Evolutionary conservation across 2,113 vertebrate genomes (phyloP), one percentile per base, ranked within the genome.

Genomic region (Panurus biarmicus): DNA sequence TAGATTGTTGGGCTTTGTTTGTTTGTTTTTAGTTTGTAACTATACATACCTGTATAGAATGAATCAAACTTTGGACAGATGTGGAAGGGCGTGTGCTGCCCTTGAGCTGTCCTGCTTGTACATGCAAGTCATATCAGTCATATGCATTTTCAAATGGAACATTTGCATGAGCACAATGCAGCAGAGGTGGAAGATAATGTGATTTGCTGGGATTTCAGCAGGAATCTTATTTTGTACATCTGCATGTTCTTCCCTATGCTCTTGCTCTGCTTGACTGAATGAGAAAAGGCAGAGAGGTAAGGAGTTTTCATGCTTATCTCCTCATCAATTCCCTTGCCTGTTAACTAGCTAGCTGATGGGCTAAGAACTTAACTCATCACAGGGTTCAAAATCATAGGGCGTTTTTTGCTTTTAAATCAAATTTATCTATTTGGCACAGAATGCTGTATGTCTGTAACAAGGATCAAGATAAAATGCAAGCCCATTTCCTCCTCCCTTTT

Each of bases 401-500:
- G 9, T 25, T 14, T 87, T 91, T 82, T 73, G 19, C 33, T 85
- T 91, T 79, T 72, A 85, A 93, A 87, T 72, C 25, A 78, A 42
- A 38, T 60, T 19, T 69, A 69, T 81, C 53, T 87, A 4, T 83
- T 81, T 8, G 6, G 40, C 40, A 28, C 40, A 61, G n/a, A 61
- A 75, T 44, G 5, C 22, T 67, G 3, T 38, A 14, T 28, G 56
- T 76, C 80, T 94, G 40, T 71, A 85, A 61, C 16, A 79, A 56
- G 40, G 71, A 85, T 85, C 40, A 82, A 91, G 62, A 89, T 69
- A 89, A 91, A 94, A 58, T 53, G 8, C 44, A 79, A 93, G 25
- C 20, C 42, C 14, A 8, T 69, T 91, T 56, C 26, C 48, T 78
- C 53, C 73, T 87, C 21, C 33, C 9, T 57, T 87, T 91, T 86